Conservation (phyloP, 2,888 invertebrate genomes). For the Linnaemya vulpina region DNA sequence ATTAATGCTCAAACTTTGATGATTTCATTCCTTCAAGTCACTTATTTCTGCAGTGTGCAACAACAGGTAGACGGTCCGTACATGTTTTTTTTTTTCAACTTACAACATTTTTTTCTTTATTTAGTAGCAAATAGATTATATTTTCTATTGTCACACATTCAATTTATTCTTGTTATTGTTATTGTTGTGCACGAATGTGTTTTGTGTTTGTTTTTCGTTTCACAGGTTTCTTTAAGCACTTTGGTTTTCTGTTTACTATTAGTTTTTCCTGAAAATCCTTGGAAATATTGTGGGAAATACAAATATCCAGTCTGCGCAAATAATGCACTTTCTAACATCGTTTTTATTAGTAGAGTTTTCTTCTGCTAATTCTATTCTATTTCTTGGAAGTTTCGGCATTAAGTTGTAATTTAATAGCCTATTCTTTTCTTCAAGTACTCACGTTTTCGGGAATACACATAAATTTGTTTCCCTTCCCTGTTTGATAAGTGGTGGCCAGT, state of each 20-base stretch:
- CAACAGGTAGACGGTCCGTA: constrained; percentile 29
- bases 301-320: constrained; percentile 5
- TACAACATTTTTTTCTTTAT: constrained; percentile 6
- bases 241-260: constrained; percentile 8
- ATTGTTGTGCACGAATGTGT: background rate
- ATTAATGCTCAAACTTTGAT: background rate
- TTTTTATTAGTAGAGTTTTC: background rate
- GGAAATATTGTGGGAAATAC: constrained; percentile 31
- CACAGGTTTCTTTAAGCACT: background rate
- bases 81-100: constrained; percentile 33
- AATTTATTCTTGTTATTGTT: background rate
- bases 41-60: background rate
- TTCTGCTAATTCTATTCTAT: background rate
- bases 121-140: constrained; percentile 4
- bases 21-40: constrained; percentile 14
- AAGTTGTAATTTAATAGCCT: constrained; percentile 41
- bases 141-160: constrained; percentile 29
- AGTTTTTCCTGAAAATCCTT: background rate
- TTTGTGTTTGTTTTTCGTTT: constrained; percentile 32
- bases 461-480: background rate
- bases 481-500: background rate
- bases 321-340: constrained; percentile 17
- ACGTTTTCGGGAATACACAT: background rate
- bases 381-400: background rate
- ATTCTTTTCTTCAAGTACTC: constrained; percentile 4